phyloP scores from a whole-genome alignment of 64 coral and sea anemone genomes.

The Dendronephthya gigantea region DNA sequence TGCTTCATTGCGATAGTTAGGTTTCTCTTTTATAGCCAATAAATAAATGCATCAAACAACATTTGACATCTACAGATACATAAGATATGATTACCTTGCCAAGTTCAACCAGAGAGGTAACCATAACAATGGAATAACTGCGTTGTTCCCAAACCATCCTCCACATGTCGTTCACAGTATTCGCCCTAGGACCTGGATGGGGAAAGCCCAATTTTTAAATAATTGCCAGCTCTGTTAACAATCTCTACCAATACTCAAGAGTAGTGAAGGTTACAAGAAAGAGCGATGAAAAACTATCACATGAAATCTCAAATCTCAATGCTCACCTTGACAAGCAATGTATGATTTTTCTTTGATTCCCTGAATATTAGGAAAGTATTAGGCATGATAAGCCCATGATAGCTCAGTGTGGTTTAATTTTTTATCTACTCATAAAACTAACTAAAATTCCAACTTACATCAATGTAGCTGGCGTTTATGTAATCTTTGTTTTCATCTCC shows the following conservation, averaged over 20 bases:
- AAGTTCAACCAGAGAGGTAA: constrained; percentile 54
- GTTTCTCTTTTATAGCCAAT: too few species aligned
- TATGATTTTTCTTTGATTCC: constrained; percentile 23
- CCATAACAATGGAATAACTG: constrained; percentile 64
- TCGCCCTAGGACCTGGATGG: constrained; percentile 55
- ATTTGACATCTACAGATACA: too few species aligned
- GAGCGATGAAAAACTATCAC: too few species aligned
- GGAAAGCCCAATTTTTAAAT: too few species aligned
- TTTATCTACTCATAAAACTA: too few species aligned
- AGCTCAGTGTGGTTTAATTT: too few species aligned
- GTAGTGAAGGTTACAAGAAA: too few species aligned
- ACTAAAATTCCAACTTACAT: constrained; percentile 48
- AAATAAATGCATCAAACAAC: too few species aligned
- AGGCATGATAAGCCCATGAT: not conserved
- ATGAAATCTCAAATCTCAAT: too few species aligned
- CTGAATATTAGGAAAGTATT: constrained; percentile 31
- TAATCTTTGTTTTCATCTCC: constrained; percentile 52
- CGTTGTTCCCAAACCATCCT: constrained; percentile 94
- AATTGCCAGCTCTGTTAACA: too few species aligned
- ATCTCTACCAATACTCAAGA: too few species aligned
- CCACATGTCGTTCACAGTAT: constrained; percentile 75
- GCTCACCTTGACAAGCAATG: not conserved
- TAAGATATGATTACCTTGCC: constrained; percentile 57
- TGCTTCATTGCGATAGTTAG: too few species aligned
- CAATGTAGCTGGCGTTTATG: constrained; percentile 78